These are phyloP conservation scores for Rhamphomyia laevipes DNA, from an alignment of 2,888 invertebrate species.

Conservation along the genomic window DNA sequence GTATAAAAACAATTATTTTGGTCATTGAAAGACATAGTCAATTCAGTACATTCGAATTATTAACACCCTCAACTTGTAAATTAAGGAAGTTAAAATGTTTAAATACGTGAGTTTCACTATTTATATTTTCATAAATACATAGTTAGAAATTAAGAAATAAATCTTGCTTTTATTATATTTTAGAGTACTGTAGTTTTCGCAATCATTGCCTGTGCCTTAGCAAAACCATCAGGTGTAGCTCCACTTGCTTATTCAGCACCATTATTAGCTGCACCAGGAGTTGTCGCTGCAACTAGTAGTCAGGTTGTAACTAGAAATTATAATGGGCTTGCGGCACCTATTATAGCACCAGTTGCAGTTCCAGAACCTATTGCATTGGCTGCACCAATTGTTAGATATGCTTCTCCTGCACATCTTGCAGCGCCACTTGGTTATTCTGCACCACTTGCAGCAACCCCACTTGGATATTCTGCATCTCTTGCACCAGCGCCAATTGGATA, in stretches of 20 bases:
- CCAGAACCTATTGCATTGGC: slow-evolving; percentile 50
- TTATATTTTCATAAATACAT: neutral
- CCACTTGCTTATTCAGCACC: slow-evolving; percentile 20
- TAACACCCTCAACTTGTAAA: too few relatives aligned
- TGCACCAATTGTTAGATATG: slow-evolving; percentile 46
- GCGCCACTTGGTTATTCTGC: slow-evolving; percentile 1
- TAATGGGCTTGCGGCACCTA: slow-evolving; percentile 14
- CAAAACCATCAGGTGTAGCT: slow-evolving; percentile 14
- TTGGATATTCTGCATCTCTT: neutral
- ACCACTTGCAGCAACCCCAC: neutral
- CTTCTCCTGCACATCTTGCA: slow-evolving; percentile 25
- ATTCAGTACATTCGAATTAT: too few relatives aligned
- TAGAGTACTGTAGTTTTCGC: slow-evolving; percentile 11
- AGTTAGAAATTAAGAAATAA: slow-evolving; percentile 1
- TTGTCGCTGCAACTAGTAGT: slow-evolving; percentile 14
- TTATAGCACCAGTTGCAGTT: slow-evolving; percentile 17
- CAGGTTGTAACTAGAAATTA: slow-evolving; percentile 15
- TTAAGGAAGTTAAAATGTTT: slow-evolving; percentile 12
- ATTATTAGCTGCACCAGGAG: slow-evolving; percentile 13
- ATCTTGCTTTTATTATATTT: neutral
- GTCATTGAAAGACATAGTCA: too few relatives aligned
- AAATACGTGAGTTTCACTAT: slow-evolving; percentile 13
- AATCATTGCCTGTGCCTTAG: slow-evolving; percentile 12
- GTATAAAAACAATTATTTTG: too few relatives aligned
- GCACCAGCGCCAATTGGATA: neutral